A percentile compares a stretch with the other conserved stretches of the same genome.
Conservation (phyloP, 1,140 invertebrate species). For the Apis cerana region DNA sequence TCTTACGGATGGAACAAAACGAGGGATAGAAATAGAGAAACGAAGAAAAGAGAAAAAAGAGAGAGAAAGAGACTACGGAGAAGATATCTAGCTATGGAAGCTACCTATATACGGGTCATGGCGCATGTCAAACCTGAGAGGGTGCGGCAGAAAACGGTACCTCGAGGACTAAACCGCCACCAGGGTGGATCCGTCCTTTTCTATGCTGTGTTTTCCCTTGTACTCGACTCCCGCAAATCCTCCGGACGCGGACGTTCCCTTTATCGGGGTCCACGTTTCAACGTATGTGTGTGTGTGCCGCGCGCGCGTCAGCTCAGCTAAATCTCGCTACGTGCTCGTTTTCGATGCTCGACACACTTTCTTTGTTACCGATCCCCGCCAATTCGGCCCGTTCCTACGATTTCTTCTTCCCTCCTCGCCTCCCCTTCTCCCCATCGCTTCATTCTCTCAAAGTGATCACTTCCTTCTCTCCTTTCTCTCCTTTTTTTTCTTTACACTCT, state of each 20-base stretch:
- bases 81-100: constrained; percentile 36
- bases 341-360: constrained; percentile 16
- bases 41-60: not conserved
- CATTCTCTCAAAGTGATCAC: not conserved
- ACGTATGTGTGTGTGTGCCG: too few species aligned
- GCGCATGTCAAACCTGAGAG: constrained; percentile 74
- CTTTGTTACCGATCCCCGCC: constrained; percentile 2
- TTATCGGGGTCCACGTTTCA: not conserved
- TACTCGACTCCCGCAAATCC: constrained; percentile 11
- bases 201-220: constrained; percentile 46
- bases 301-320: not conserved
- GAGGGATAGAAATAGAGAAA: not conserved
- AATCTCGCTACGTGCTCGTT: constrained; percentile 3
- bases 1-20: too few species aligned
- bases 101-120: constrained; percentile 70
- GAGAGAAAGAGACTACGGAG: not conserved
- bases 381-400: not conserved
- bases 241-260: not conserved
- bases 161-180: constrained; percentile 53
- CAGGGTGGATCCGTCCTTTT: constrained; percentile 59
- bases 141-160: constrained; percentile 69
- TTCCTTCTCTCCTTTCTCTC: not conserved
- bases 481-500: not conserved
- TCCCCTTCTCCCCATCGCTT: not conserved
- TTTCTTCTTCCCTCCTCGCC: not conserved